Evolutionary conservation across 2,113 vertebrate genomes (phyloP).

Genomic region (Theristicus caerulescens): DNA sequence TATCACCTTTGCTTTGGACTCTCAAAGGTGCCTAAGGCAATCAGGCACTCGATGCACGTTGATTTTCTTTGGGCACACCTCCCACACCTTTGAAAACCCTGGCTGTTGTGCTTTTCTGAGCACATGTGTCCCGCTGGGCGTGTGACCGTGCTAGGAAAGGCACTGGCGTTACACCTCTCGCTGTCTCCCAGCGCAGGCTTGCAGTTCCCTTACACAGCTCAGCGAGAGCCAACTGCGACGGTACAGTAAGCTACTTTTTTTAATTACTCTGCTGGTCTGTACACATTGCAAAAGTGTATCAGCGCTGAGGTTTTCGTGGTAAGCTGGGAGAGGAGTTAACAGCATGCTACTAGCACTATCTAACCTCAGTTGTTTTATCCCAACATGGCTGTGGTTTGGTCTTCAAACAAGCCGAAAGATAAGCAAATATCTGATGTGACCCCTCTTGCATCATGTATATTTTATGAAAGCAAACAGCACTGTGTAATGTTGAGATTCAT

Average conservation of each 20-base stretch:
- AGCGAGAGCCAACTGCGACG: neutral
- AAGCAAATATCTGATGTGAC: constrained; percentile 62
- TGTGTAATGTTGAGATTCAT: neutral
- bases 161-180: neutral
- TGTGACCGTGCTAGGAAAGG: rapidly evolving
- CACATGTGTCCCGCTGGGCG: neutral
- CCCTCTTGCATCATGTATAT: constrained; percentile 6
- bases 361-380: constrained; percentile 63
- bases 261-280: neutral
- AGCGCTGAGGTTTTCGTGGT: constrained; percentile 72
- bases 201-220: neutral
- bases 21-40: neutral
- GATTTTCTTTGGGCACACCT: neutral
- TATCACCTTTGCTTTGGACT: neutral
- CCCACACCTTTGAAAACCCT: neutral
- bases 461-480: constrained; percentile 37
- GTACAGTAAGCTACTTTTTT: neutral
- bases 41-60: neutral
- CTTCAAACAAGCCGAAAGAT: constrained; percentile 70
- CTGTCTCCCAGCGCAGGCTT: neutral
- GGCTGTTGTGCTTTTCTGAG: neutral
- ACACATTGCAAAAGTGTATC: neutral
- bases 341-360: constrained; percentile 13
- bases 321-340: constrained; percentile 45
- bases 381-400: constrained; percentile 70